These are phyloP conservation scores for Anseranas semipalmata DNA, from an alignment of 2,113 vertebrate genomes.

Conservation along the genomic window DNA sequence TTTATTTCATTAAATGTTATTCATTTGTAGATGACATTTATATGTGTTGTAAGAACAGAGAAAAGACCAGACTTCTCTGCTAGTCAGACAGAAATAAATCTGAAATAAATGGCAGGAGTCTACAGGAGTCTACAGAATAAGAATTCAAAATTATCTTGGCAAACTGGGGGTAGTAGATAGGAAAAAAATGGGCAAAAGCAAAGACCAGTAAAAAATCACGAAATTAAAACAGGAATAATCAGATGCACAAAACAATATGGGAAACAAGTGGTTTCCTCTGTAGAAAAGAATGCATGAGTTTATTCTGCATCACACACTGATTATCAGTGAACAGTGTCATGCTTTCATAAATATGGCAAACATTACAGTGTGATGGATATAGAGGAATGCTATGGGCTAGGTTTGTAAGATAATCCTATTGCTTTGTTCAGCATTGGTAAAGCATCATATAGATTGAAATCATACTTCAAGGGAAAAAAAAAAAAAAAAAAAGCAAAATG, in stretches of 20 bases:
- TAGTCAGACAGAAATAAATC: neutral
- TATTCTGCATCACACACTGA: neutral
- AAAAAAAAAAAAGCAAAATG: neutral
- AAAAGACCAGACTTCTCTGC: neutral
- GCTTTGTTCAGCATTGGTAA: neutral
- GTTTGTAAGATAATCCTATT: neutral
- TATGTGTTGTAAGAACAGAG: neutral
- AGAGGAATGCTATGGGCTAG: neutral
- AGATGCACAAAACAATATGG: neutral
- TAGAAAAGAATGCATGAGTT: neutral
- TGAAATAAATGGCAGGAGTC: neutral
- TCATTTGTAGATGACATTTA: neutral
- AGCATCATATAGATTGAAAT: neutral
- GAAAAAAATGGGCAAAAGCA: neutral
- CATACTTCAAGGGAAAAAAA: neutral
- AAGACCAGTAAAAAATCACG: neutral
- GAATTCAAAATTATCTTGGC: slow-evolving; percentile 9
- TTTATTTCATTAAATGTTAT: slow-evolving; percentile 1
- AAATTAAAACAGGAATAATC: neutral
- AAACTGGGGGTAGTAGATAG: neutral
- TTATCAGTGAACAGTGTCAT: neutral
- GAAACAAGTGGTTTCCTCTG: neutral
- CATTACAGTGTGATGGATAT: neutral
- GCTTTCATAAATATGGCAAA: neutral
- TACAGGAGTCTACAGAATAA: neutral